phyloP scores from a whole-genome alignment of 2,113 vertebrate species.

The Dromas ardeola region DNA sequence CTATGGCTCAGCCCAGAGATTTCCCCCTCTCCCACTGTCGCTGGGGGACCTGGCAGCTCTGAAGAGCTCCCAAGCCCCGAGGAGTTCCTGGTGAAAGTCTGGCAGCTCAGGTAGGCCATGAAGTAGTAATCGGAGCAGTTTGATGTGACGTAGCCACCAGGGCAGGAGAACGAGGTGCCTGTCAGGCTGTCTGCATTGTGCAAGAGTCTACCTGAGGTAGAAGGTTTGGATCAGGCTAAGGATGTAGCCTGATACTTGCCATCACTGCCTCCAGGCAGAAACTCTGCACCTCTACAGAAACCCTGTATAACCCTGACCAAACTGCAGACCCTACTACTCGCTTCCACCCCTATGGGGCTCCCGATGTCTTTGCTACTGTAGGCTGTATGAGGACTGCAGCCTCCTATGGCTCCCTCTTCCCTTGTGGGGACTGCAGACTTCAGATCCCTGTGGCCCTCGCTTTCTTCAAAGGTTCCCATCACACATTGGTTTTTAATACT shows the following conservation, averaged over 20 bases:
- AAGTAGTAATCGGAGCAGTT: not conserved
- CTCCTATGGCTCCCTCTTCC: not conserved
- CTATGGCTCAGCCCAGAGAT: not conserved
- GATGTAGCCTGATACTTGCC: not conserved
- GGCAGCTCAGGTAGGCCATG: not conserved
- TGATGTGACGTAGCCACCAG: no score
- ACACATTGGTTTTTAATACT: not conserved
- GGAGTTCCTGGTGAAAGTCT: not conserved
- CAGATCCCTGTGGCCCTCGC: not conserved
- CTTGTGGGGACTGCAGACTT: not conserved
- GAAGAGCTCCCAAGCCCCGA: not conserved
- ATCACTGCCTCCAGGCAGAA: not conserved
- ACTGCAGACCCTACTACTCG: not conserved
- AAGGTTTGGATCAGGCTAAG: not conserved
- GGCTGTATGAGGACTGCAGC: not conserved
- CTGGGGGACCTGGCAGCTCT: not conserved
- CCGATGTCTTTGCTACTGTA: not conserved
- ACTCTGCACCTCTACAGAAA: not conserved
- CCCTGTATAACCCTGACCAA: not conserved
- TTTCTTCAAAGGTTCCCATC: not conserved
- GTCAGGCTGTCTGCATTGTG: not conserved
- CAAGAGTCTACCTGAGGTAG: not conserved
- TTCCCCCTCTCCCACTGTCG: not conserved
- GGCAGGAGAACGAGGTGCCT: not conserved
- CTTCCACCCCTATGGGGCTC: not conserved